phyloP scores from a whole-genome alignment of 2,797 vertebrate genomes.

The Acipenser transmontanus region DNA sequence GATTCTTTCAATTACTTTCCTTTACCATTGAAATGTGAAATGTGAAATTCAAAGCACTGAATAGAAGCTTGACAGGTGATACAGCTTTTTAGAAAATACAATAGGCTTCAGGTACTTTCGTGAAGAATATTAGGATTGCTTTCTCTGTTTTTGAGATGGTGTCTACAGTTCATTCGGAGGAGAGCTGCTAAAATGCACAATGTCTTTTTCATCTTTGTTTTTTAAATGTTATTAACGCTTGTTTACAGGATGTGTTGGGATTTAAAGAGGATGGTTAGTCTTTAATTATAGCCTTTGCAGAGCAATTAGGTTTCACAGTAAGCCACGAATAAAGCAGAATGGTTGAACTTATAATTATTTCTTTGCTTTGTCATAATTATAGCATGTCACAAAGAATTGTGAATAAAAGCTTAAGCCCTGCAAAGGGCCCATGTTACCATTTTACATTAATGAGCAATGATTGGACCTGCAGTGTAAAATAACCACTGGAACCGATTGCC shows the following conservation, averaged over 20 bases:
- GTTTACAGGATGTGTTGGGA: constrained; percentile 4
- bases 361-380: constrained; percentile 51
- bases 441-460: constrained; percentile 20
- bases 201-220: background rate
- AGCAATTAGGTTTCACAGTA: constrained; percentile 29
- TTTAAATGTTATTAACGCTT: constrained; percentile 5
- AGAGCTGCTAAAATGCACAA: background rate
- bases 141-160: background rate
- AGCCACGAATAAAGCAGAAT: constrained; percentile 23
- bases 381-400: constrained; percentile 32
- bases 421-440: constrained; percentile 24
- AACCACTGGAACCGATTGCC: constrained; percentile 22
- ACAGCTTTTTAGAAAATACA: too few species aligned
- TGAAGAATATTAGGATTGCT: background rate
- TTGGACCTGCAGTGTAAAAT: constrained; percentile 17
- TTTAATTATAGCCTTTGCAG: constrained; percentile 26
- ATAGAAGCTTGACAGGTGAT: too few species aligned
- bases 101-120: background rate
- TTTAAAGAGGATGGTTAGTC: constrained; percentile 23
- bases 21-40: too few species aligned
- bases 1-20: too few species aligned
- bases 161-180: background rate
- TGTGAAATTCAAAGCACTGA: too few species aligned
- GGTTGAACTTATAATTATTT: constrained; percentile 39
- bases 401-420: constrained; percentile 23